These are phyloP conservation scores for Pyxicephalus adspersus DNA, from an alignment of 2,113 vertebrate species.

Conservation along the genomic window DNA sequence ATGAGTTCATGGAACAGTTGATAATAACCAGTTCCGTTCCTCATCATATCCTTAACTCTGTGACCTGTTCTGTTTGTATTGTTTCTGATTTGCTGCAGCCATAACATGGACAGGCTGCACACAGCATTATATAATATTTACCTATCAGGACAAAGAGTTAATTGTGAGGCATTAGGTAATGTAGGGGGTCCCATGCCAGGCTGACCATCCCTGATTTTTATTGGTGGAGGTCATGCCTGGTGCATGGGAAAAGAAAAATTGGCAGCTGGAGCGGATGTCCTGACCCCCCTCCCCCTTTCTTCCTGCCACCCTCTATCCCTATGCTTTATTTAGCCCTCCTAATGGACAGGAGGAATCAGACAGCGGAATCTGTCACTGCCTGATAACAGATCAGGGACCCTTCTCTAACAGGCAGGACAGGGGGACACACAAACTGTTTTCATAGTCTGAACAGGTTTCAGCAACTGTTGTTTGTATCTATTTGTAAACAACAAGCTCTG, in stretches of 20 bases:
- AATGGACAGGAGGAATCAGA: conserved; percentile 76
- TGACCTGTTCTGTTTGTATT: no score
- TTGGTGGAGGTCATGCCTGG: conserved; percentile 79
- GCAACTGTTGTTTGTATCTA: no score
- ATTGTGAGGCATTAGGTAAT: conserved; percentile 49
- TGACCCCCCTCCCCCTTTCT: conserved; percentile 72
- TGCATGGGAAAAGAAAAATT: conserved; percentile 90
- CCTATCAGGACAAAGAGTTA: conserved; percentile 23
- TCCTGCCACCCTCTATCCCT: conserved; percentile 74
- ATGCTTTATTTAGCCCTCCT: conserved; percentile 79
- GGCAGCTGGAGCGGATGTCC: conserved; percentile 86
- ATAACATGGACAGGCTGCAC: no score
- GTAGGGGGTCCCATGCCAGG: conserved; percentile 63
- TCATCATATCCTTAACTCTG: no score
- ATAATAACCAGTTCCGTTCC: no score
- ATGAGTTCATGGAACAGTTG: no score
- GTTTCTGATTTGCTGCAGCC: no score
- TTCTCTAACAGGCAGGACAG: conserved; percentile 38
- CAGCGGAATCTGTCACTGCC: conserved; percentile 78
- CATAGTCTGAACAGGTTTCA: background rate
- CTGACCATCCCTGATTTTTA: conserved; percentile 64
- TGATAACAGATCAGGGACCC: conserved; percentile 76
- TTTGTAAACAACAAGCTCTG: no score
- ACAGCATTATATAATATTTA: background rate
- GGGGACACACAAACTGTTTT: background rate